Percentiles rank a stretch among this genome's conserved stretches.
phyloP scores from a whole-genome alignment of 2,113 vertebrate species.

The Eupsittula cactorum region DNA sequence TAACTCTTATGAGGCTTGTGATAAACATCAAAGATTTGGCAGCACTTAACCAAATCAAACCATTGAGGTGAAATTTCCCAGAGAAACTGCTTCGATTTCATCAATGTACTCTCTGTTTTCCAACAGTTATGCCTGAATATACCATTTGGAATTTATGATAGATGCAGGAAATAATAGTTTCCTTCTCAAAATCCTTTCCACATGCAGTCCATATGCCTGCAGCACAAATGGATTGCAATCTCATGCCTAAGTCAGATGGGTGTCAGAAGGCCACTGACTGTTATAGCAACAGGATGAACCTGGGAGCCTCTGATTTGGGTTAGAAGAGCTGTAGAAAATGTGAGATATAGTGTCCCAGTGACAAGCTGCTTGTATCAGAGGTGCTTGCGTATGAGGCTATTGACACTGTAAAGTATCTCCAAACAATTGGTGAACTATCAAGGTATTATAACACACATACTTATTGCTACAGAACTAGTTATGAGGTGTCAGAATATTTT shows the following conservation, averaged over 20 bases:
- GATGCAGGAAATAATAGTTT: constrained; percentile 24
- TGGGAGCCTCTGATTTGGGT: background rate
- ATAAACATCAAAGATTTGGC: constrained; percentile 27
- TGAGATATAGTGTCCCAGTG: background rate
- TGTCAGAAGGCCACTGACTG: background rate
- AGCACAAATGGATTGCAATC: background rate
- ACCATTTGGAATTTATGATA: constrained; percentile 17
- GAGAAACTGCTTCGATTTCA: background rate
- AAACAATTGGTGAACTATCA: background rate
- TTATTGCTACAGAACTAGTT: background rate
- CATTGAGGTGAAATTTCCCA: background rate
- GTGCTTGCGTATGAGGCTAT: background rate
- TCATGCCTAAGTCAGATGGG: background rate
- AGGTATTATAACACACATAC: background rate
- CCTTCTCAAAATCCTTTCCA: constrained; percentile 30
- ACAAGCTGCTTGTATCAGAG: background rate
- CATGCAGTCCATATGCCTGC: background rate
- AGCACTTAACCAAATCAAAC: background rate
- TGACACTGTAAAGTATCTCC: background rate
- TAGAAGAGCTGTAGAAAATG: background rate
- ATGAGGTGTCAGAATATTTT: background rate
- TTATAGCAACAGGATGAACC: background rate
- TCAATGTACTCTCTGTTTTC: background rate
- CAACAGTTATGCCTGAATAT: background rate
- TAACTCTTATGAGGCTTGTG: background rate